Evolutionary conservation across 2,113 vertebrate species (phyloP).

Genomic region (Poeciliopsis prolifica): DNA sequence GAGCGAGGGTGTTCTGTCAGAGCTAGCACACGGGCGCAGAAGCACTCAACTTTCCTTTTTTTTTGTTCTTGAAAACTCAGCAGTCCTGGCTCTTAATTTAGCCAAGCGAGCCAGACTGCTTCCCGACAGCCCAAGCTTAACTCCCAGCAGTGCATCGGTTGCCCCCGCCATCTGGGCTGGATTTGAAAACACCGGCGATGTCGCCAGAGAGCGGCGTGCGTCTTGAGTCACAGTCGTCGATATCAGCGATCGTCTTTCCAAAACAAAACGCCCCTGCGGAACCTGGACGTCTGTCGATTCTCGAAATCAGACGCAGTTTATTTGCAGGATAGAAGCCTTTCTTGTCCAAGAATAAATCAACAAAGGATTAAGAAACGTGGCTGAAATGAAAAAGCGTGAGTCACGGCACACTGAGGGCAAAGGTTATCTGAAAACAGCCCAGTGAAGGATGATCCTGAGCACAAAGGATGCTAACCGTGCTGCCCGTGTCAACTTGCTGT

Average conservation of each 20-base stretch:
- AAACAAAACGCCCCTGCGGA: slow-evolving; percentile 29
- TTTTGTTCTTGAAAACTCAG: slow-evolving; percentile 22
- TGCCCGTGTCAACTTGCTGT: neutral
- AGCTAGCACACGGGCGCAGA: slow-evolving; percentile 1
- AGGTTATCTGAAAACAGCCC: slow-evolving; percentile 16
- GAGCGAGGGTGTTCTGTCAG: neutral
- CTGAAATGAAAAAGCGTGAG: slow-evolving; percentile 1
- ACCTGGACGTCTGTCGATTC: slow-evolving; percentile 17
- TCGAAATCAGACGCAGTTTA: neutral
- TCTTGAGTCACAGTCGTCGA: slow-evolving; percentile 40
- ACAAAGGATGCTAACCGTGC: slow-evolving; percentile 7
- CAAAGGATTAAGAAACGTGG: neutral
- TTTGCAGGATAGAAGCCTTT: neutral
- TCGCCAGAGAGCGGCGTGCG: slow-evolving; percentile 35
- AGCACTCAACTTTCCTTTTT: slow-evolving; percentile 16
- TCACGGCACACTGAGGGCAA: neutral
- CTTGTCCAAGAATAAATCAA: neutral
- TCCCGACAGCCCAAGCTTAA: slow-evolving; percentile 34
- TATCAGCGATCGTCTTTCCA: slow-evolving; percentile 26
- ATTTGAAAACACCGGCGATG: slow-evolving; percentile 54
- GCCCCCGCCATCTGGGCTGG: slow-evolving; percentile 54
- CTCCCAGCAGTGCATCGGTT: slow-evolving; percentile 5
- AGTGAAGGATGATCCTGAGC: slow-evolving; percentile 19
- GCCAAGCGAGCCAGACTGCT: slow-evolving; percentile 27
- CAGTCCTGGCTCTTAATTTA: slow-evolving; percentile 29